These are phyloP conservation scores for Megaceryle alcyon DNA, from an alignment of 2,797 vertebrate genomes.

Conservation along the genomic window DNA sequence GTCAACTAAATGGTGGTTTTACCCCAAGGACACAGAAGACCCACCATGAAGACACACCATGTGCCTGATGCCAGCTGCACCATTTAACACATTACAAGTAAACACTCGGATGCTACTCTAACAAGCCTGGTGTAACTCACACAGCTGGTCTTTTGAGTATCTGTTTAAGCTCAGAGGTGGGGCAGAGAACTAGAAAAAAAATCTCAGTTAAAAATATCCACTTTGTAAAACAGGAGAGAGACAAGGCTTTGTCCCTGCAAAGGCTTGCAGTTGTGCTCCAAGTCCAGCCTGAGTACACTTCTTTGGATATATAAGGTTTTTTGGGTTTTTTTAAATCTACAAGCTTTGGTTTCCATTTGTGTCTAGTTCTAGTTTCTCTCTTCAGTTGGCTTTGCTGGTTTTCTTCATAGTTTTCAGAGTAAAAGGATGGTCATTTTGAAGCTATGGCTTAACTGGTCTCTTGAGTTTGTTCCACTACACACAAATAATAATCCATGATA, in stretches of 20 bases:
- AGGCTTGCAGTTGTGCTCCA: not conserved
- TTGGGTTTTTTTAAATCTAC: not conserved
- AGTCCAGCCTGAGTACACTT: not conserved
- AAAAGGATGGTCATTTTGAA: not conserved
- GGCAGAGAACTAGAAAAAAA: not conserved
- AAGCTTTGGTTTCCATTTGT: not conserved
- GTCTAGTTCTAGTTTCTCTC: not conserved
- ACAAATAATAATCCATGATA: not conserved
- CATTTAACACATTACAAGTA: not conserved
- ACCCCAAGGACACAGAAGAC: not conserved
- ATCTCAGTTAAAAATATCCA: not conserved
- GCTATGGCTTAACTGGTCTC: not conserved
- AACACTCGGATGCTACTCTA: not conserved
- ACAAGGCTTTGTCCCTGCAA: not conserved
- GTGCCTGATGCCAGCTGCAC: not conserved
- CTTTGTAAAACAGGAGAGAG: not conserved
- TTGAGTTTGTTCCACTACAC: not conserved
- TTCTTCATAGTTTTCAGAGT: not conserved
- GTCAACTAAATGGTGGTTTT: not conserved
- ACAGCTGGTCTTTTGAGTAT: too few species aligned
- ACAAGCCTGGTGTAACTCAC: not conserved
- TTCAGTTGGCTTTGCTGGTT: not conserved
- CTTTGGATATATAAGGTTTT: not conserved
- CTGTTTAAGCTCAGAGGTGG: not conserved
- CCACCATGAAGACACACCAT: not conserved